These are phyloP conservation scores for Apeltes quadracus DNA, from an alignment of 2,113 vertebrate genomes.

Conservation along the genomic window DNA sequence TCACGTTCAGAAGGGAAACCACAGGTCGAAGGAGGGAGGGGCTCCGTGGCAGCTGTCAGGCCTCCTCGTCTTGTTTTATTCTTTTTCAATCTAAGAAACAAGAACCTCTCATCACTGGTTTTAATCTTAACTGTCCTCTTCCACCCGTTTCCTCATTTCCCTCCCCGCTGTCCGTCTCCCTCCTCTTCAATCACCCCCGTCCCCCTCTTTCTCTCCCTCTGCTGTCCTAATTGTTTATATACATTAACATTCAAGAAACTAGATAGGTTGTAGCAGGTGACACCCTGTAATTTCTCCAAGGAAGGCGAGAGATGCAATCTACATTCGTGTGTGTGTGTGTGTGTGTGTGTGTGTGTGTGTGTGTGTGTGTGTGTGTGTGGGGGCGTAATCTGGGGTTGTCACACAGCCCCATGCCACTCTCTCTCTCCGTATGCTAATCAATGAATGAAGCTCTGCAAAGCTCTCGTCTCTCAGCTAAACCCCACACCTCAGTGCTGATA, in stretches of 20 bases:
- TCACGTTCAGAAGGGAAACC: neutral
- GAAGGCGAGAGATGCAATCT: conserved; percentile 91
- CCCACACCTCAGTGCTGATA: conserved; percentile 95
- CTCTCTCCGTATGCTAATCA: conserved; percentile 97
- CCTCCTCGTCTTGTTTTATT: conserved; percentile 8
- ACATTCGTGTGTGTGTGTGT: conserved; percentile 33
- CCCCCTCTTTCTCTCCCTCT: conserved; percentile 35
- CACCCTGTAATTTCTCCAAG: conserved; percentile 92
- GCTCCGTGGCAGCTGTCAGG: conserved; percentile 20
- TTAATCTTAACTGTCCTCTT: conserved; percentile 26
- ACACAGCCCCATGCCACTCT: conserved; percentile 86
- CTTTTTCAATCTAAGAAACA: conserved; percentile 22
- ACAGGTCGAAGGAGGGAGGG: conserved; percentile 3
- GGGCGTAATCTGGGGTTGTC: conserved; percentile 97
- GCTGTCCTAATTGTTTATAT: conserved; percentile 94
- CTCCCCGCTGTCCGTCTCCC: conserved; percentile 6
- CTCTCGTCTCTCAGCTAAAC: conserved; percentile 95
- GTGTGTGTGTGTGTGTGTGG: conserved; percentile 8
- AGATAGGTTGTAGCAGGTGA: conserved; percentile 92
- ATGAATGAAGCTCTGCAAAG: conserved; percentile 90
- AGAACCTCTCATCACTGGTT: conserved; percentile 42
- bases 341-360: conserved; percentile 54
- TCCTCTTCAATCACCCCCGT: conserved; percentile 13
- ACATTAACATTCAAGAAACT: conserved; percentile 97
- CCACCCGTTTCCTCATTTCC: conserved; percentile 7